These are phyloP conservation scores for Sebastes paucispinis DNA, from an alignment of 2,797 vertebrate species.

Conservation along the genomic window DNA sequence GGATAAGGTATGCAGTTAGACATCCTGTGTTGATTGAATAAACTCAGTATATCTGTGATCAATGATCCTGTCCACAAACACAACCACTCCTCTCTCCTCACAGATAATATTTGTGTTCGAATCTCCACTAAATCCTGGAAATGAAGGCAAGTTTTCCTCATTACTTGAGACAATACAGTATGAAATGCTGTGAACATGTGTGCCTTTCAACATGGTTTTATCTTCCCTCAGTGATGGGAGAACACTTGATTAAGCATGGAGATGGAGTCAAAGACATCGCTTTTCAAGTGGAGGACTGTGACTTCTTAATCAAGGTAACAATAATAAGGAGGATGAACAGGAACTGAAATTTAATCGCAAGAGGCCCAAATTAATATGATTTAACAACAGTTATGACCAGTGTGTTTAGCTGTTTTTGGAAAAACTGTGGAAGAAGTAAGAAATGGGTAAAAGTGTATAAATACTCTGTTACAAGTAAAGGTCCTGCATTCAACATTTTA, in stretches of 20 bases:
- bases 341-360: not conserved
- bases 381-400: not conserved
- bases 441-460: not conserved
- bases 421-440: not conserved
- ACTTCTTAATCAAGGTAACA: constrained; percentile 84
- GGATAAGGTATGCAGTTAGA: constrained; percentile 76
- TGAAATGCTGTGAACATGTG: not conserved
- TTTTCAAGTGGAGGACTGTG: constrained; percentile 87
- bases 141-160: constrained; percentile 73
- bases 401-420: not conserved
- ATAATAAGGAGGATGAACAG: not conserved
- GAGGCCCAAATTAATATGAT: not conserved
- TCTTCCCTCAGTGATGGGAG: constrained; percentile 78
- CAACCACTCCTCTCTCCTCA: constrained; percentile 8
- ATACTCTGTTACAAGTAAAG: not conserved
- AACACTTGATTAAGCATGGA: constrained; percentile 83
- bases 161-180: not conserved
- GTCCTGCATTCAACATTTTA: not conserved
- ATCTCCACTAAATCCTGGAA: constrained; percentile 84
- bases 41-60: not conserved
- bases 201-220: not conserved
- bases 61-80: not conserved
- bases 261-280: constrained; percentile 85
- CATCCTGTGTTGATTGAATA: not conserved
- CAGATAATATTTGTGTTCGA: constrained; percentile 84